Conservation (phyloP, 2,797 vertebrate species). For the Xenops minutus region DNA sequence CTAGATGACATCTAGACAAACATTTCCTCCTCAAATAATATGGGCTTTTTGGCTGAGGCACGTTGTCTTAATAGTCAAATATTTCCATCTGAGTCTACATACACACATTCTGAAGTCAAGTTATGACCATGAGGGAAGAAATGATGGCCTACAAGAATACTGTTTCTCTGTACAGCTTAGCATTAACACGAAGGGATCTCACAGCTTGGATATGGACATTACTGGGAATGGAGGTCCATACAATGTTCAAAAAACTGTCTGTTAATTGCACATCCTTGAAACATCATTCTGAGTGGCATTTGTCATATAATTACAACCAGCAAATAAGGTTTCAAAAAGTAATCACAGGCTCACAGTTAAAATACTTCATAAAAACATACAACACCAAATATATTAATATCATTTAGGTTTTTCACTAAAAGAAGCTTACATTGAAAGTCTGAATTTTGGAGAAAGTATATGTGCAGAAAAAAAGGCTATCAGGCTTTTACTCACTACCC, state of each 20-base stretch:
- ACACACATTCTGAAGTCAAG: background rate
- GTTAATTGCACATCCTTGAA: background rate
- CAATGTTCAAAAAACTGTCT: background rate
- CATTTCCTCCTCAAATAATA: background rate
- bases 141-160: background rate
- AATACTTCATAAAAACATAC: background rate
- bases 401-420: background rate
- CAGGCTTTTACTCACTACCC: background rate
- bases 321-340: background rate
- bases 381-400: background rate
- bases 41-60: background rate
- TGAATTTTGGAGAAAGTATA: background rate
- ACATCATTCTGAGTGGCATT: background rate
- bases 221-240: background rate
- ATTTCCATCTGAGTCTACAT: background rate
- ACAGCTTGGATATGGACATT: background rate
- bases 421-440: background rate
- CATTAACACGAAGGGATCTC: background rate
- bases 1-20: background rate
- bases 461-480: background rate
- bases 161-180: background rate
- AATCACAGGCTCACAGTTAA: background rate
- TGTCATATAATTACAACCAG: background rate
- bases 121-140: background rate
- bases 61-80: background rate